Evolutionary conservation across 2,113 vertebrate species (phyloP).

Genomic region (Neodon shergylaensis): DNA sequence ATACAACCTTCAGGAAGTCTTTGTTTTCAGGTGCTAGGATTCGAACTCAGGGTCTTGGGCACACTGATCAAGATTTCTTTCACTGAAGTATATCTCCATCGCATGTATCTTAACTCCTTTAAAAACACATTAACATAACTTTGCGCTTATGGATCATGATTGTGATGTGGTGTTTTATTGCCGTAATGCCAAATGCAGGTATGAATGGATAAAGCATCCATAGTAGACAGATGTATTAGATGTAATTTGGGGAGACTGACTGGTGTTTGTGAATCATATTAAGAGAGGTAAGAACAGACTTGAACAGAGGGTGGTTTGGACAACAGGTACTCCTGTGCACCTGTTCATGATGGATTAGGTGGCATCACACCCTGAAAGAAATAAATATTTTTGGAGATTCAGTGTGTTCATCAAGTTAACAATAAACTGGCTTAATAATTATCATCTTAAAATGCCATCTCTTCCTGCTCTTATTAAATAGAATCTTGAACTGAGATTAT

Average conservation of each 20-base stretch:
- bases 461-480: slow-evolving; percentile 33
- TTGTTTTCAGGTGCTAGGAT: not conserved
- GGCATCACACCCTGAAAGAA: not conserved
- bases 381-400: not conserved
- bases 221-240: not conserved
- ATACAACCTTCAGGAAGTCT: not conserved
- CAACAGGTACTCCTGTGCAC: not conserved
- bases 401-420: not conserved
- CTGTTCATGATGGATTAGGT: not conserved
- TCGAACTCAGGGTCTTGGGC: not conserved
- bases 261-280: slow-evolving; percentile 2
- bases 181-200: not conserved
- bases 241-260: not conserved
- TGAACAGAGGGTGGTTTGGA: not conserved
- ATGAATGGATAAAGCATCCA: not conserved
- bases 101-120: not conserved
- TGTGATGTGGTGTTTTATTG: not conserved
- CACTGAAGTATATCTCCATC: not conserved
- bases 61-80: not conserved
- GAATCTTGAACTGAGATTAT: slow-evolving; percentile 34
- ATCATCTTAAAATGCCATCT: not conserved
- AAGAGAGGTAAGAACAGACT: not conserved
- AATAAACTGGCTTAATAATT: slow-evolving; percentile 22
- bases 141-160: not conserved
- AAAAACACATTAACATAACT: slow-evolving; percentile 12